Base-by-base conservation (phyloP, 2,888 invertebrate genomes). In the Hemistola chrysoprasaria region DNA sequence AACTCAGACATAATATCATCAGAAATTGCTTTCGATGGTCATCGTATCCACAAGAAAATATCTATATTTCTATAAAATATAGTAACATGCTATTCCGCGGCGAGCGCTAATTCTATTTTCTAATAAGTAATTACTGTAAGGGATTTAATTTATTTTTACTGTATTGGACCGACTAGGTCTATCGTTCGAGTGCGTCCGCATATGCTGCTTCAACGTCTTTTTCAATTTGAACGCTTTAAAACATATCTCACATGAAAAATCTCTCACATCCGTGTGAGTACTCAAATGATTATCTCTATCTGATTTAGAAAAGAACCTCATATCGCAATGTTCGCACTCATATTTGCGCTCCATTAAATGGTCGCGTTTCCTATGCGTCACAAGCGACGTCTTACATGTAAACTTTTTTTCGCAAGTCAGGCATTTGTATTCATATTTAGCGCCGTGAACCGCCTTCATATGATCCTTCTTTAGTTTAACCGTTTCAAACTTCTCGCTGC, bases 391-490 rank as follows among this genome's bases (percentile, higher is more conserved):
- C 27, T 61, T 55, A 1, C 3, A 49, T 27, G 10, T 44, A 11
- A 72, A 78, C 0, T 53, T 57, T 25, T 54, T 65, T 1, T 68
- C 65, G 25, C 80, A 80, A 2, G 69, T 65, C 11, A 59, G 52
- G 37, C 80, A 80, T 38, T 65, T 65, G 0, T 32, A n/a, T 3
- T 32, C 53, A 26, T 81, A 34, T 0, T 59, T 49, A 0, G 87
- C 0, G 68, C 68, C 1, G 65, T 67, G 8, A 0, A 62, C 59
- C 16, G 58, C 50, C 0, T 50, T 59, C 32, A 78, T 56, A 36
- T 81, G 80, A 5, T 58, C 53, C 21, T 60, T 55, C 39, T 73
- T 78, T 2, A 48, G 50, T 2, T 52, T 50, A 27, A 63, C 61
- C 8, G 55, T 59, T 1, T 40, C 59, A 11, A 79, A 81, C 0